phyloP scores from a whole-genome alignment of 2,113 vertebrate genomes.

The Xiphophorus couchianus region DNA sequence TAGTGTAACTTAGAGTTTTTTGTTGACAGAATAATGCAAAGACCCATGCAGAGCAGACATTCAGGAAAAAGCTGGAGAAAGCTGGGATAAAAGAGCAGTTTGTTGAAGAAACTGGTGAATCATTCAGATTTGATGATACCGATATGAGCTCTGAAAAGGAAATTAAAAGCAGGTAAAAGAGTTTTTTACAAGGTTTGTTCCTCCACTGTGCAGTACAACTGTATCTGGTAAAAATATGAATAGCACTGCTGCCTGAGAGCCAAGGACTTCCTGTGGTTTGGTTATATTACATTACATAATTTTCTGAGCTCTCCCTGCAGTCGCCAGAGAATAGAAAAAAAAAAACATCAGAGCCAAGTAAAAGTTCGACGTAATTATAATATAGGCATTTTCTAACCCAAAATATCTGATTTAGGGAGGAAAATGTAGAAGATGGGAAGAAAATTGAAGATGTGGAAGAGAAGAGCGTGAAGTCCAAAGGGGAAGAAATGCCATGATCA shows the following conservation, averaged over 20 bases:
- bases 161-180: constrained; percentile 59
- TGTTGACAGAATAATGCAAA: constrained; percentile 80
- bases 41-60: constrained; percentile 83
- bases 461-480: constrained; percentile 73
- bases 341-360: constrained; percentile 65
- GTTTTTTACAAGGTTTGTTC: constrained; percentile 42
- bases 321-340: constrained; percentile 46
- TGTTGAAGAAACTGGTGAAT: constrained; percentile 82
- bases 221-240: constrained; percentile 67
- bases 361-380: constrained; percentile 72
- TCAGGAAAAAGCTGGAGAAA: constrained; percentile 82
- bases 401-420: constrained; percentile 75
- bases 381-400: constrained; percentile 71
- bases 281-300: constrained; percentile 73
- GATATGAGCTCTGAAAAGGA: constrained; percentile 38
- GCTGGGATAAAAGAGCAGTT: constrained; percentile 88
- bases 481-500: constrained; percentile 70
- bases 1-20: constrained; percentile 5
- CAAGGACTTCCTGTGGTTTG: constrained; percentile 71
- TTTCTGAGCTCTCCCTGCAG: constrained; percentile 56
- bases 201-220: constrained; percentile 47
- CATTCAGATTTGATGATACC: constrained; percentile 32
- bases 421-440: constrained; percentile 69
- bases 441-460: constrained; percentile 79
- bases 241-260: constrained; percentile 48